Evolutionary conservation across 2,888 invertebrate species (phyloP).

Genomic region (Machimus rusticus): DNA sequence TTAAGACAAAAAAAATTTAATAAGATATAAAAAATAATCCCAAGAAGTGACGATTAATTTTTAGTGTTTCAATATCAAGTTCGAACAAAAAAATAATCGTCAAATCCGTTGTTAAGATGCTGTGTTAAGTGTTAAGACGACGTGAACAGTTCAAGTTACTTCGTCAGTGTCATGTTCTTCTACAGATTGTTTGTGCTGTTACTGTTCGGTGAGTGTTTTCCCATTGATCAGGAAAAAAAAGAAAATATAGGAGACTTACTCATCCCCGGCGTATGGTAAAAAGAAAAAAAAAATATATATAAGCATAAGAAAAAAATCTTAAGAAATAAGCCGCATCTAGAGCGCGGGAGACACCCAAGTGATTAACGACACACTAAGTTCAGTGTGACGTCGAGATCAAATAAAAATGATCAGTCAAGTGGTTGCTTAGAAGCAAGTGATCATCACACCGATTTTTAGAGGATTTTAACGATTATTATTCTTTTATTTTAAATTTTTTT

Average conservation of each 20-base stretch:
- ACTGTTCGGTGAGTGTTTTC: constrained; percentile 19
- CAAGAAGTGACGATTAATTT: neutral
- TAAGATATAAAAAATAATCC: neutral
- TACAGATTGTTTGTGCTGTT: constrained; percentile 24
- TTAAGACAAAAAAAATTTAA: neutral
- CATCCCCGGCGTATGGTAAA: neutral
- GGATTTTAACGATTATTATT: neutral
- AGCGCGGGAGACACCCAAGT: neutral
- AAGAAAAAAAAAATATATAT: neutral
- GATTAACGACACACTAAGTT: neutral
- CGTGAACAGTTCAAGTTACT: neutral
- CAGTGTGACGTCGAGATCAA: constrained; percentile 2
- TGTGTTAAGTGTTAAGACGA: neutral
- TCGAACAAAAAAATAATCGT: neutral
- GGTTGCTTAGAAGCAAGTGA: neutral
- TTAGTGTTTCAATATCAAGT: neutral
- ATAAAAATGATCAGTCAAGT: neutral
- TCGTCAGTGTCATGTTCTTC: constrained; percentile 30
- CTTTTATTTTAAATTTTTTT: neutral
- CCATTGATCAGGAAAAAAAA: neutral
- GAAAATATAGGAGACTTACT: neutral
- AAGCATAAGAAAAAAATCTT: neutral
- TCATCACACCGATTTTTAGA: neutral
- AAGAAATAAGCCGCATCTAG: neutral
- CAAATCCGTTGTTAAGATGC: neutral